phyloP scores from a whole-genome alignment of 1,140 invertebrate genomes.

The Pomacea maculata region DNA sequence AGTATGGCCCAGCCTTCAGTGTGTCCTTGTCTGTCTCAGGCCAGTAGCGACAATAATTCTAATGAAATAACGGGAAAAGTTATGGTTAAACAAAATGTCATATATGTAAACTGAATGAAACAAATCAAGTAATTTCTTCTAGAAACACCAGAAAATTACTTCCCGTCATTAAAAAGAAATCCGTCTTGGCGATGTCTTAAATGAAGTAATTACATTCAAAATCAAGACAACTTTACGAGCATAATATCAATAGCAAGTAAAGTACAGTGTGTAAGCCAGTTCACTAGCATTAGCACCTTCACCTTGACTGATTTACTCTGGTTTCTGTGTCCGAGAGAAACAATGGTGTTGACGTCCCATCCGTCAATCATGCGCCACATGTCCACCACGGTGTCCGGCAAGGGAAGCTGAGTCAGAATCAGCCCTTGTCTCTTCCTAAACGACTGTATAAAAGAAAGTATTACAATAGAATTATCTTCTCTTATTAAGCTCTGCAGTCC shows the following conservation, averaged over 20 bases:
- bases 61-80: too few species aligned
- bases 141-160: too few species aligned
- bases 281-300: too few species aligned
- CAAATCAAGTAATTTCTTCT: too few species aligned
- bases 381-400: slow-evolving; percentile 50
- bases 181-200: too few species aligned
- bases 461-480: too few species aligned
- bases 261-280: background rate
- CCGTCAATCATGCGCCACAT: slow-evolving; percentile 57
- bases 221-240: too few species aligned
- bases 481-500: too few species aligned
- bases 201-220: too few species aligned
- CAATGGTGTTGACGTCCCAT: slow-evolving; percentile 40
- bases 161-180: too few species aligned
- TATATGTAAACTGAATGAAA: background rate
- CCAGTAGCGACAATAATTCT: slow-evolving; percentile 15
- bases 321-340: slow-evolving; percentile 17
- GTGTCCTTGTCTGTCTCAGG: background rate
- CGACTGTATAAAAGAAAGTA: slow-evolving; percentile 2
- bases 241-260: background rate
- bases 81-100: too few species aligned
- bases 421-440: slow-evolving; percentile 35
- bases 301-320: too few species aligned
- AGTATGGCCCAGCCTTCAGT: background rate
- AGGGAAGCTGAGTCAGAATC: slow-evolving; percentile 53